Conservation (phyloP, 2,113 vertebrate genomes). For the Poeciliopsis prolifica region DNA sequence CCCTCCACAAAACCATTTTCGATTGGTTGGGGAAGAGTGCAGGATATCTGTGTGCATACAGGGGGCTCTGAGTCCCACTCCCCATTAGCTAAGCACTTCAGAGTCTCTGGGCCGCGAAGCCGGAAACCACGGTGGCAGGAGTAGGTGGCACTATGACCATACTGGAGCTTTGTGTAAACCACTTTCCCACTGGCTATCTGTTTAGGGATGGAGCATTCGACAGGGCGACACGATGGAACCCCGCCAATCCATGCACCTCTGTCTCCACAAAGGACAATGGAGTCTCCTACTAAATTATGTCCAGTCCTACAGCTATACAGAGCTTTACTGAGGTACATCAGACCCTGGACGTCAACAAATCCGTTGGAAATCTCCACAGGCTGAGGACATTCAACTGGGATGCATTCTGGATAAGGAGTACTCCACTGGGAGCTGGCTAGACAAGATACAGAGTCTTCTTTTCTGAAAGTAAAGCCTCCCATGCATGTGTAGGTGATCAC, state of each 20-base stretch:
- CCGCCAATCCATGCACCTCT: conserved; percentile 93
- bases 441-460: conserved; percentile 80
- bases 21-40: conserved; percentile 88
- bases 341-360: conserved; percentile 95
- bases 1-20: conserved; percentile 97
- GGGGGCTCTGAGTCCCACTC: conserved; percentile 86
- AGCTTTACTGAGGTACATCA: conserved; percentile 94
- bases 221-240: conserved; percentile 87
- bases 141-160: conserved; percentile 86
- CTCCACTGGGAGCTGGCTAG: conserved; percentile 88
- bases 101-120: conserved; percentile 84
- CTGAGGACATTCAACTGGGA: conserved; percentile 93
- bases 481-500: conserved; percentile 87
- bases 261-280: conserved; percentile 92
- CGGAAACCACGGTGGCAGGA: conserved; percentile 89
- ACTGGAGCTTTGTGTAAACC: conserved; percentile 84
- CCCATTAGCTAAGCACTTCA: conserved; percentile 88
- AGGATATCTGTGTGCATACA: conserved; percentile 87
- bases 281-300: conserved; percentile 87
- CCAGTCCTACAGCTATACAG: conserved; percentile 93
- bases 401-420: conserved; percentile 87
- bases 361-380: conserved; percentile 90
- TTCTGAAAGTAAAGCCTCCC: conserved; percentile 88
- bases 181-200: conserved; percentile 86
- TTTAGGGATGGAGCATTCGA: conserved; percentile 86